phyloP scores from a whole-genome alignment of 2,797 vertebrate species.

The Hafferia zeledoni region DNA sequence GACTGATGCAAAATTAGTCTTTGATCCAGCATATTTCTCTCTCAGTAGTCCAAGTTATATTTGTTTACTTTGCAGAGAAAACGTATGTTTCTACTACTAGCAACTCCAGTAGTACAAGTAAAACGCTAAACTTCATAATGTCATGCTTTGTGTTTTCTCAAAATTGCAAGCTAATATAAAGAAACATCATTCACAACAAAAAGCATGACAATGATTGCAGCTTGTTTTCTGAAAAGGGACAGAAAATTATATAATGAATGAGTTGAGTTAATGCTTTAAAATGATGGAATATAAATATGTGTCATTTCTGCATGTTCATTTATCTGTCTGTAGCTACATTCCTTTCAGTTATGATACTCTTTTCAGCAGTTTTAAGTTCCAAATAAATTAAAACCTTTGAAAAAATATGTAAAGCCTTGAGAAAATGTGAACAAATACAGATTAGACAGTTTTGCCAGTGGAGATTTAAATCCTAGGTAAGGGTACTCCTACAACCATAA shows the following conservation, averaged over 20 bases:
- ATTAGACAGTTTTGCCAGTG: background rate
- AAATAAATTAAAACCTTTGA: constrained; percentile 37
- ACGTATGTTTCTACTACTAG: background rate
- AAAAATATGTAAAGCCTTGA: background rate
- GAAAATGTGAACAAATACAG: background rate
- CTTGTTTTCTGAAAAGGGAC: background rate
- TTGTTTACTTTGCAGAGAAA: background rate
- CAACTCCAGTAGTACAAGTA: background rate
- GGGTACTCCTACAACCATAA: background rate
- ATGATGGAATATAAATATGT: background rate
- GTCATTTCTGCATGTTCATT: constrained; percentile 28
- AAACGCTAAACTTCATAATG: background rate
- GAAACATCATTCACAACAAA: constrained; percentile 13
- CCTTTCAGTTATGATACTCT: background rate
- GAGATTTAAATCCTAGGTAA: background rate
- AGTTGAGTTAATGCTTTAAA: constrained; percentile 4
- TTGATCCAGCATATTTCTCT: background rate
- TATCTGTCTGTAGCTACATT: background rate
- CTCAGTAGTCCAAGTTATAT: background rate
- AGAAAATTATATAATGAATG: constrained; percentile 13
- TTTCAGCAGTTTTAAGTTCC: constrained; percentile 7
- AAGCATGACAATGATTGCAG: background rate
- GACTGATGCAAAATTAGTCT: background rate
- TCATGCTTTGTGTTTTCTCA: background rate
- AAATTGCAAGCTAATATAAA: constrained; percentile 5